A percentile compares a stretch with the other conserved stretches of the same genome.
These are phyloP conservation scores for Pteropus rufus DNA, from an alignment of 2,797 vertebrate genomes.

Conservation along the genomic window DNA sequence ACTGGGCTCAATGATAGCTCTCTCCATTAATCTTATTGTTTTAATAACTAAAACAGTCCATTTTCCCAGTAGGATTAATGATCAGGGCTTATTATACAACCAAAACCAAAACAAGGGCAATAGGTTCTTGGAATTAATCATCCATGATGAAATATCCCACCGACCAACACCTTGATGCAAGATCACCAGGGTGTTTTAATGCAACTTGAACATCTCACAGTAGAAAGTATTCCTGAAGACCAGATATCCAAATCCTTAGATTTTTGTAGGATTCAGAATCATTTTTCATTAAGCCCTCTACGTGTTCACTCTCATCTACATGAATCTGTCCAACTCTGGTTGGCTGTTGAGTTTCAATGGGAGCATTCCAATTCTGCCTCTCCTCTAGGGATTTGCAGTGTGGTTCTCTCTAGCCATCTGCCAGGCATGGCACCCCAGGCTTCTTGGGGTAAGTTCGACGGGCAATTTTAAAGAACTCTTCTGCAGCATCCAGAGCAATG, in stretches of 20 bases:
- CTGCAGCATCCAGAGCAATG: slow-evolving; percentile 91
- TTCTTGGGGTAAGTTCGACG: slow-evolving; percentile 86
- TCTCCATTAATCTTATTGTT: background rate
- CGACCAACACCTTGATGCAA: background rate
- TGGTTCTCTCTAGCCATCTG: slow-evolving; percentile 6
- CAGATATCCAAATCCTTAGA: background rate
- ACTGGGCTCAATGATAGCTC: background rate
- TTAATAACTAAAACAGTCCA: background rate
- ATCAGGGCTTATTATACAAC: background rate
- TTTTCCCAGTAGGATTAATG: background rate
- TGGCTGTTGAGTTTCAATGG: background rate
- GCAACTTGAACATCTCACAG: background rate
- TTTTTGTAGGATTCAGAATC: background rate
- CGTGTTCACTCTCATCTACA: background rate
- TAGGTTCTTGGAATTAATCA: background rate
- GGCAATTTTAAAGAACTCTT: slow-evolving; percentile 91
- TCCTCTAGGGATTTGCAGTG: slow-evolving; percentile 65
- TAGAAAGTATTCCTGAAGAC: background rate
- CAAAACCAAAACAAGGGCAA: background rate
- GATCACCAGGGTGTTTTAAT: background rate
- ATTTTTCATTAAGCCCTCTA: background rate
- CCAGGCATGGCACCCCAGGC: background rate
- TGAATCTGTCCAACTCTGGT: background rate
- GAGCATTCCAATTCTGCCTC: background rate
- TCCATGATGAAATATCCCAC: background rate